Evolutionary conservation across 2,797 vertebrate species (phyloP), one percentile per base, ranked within the genome.

Genomic region (Dryobates pubescens): DNA sequence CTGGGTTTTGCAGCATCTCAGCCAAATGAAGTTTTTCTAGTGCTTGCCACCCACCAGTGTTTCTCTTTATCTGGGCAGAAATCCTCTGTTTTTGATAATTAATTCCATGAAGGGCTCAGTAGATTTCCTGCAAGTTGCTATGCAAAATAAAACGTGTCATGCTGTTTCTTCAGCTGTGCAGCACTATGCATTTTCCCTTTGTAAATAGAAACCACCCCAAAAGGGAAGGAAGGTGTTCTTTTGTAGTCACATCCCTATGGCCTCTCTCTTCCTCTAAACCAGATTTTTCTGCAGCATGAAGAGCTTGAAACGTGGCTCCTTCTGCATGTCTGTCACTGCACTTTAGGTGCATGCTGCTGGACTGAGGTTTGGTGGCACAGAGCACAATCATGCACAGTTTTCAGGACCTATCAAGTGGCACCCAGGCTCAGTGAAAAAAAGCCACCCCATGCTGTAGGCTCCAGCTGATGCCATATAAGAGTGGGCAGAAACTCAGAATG

Each of bases 81-180:
- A 73, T 64, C 1, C 0, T 70, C 10, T 75, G 51, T 88, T 92
- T 95, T 67, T 32, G 61, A 87, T 78, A 82, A 89, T 71, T 82
- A 69, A 81, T 90, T 88, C 56, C 57, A 61, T 89, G 54, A 87
- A 70, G 24, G 49, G 43, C 49, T 83, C 7, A 8, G 68, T 64
- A 92, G 65, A 53, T 90, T 93, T 80, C 78, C 49, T 83, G 61
- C 45, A 67, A 93, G 61, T 72, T 90, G 78, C 58, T 87, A 8
- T 73, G 32, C 67, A 84, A 93, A 93, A 93, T 70, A 88, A 83
- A 86, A 82, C 41, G 19, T 86, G 47, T 92, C 81, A 34, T 63
- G 62, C 77, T 95, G 86, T 91, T 95, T 94, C 86, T 89, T 90
- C 93, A 95, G 92, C 90, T 94, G 84, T 4, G n/a, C 69, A 18